Evolutionary conservation across 2,888 invertebrate species (phyloP), one percentile per base, ranked within the genome.

Genomic region (Camponotus fellah): DNA sequence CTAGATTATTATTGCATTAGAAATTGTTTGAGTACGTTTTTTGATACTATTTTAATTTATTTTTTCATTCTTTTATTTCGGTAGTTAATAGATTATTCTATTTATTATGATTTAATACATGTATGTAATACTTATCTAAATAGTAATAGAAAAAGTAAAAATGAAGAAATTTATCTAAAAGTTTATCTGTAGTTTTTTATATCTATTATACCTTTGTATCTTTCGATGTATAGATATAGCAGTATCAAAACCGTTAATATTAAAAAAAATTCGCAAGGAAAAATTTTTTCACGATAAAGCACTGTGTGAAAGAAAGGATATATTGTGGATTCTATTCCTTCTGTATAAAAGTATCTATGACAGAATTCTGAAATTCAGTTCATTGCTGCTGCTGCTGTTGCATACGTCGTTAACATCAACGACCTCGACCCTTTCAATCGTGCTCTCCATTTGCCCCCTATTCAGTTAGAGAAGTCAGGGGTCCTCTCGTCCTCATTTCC

Each of bases 401-500:
- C 88, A 84, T 85, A 88, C 86, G 85, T 84, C 37, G 43, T 58
- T 40, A 65, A 68, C 68, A 77, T 9, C 65, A 53, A 81, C 85
- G 89, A 89, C 89, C 89, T 89, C 89, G 86, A 86, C 87, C 84
- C 87, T 91, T 82, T 88, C 86, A 64, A 69, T 82, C 64, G 46
- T 74, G 72, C 86, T 86, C 85, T 88, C 85, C 84, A 86, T 85
- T 86, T 84, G 86, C 76, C 85, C 84, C 81, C 87, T 85, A 68
- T 82, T 83, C 80, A 80, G 60, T 68, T 56, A 14, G 69, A 79
- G 83, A 85, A 83, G 85, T 82, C 88, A 21, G 84, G 49, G 62
- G 80, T 85, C 82, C 87, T 85, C 77, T 86, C 83, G 85, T 71
- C 86, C 90, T 87, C 86, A 85, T 87, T 90, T 90, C 83, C 87